A percentile compares a stretch with the other conserved stretches of the same genome.
Evolutionary conservation across 2,797 vertebrate genomes (phyloP).

Genomic region (Helarctos malayanus): DNA sequence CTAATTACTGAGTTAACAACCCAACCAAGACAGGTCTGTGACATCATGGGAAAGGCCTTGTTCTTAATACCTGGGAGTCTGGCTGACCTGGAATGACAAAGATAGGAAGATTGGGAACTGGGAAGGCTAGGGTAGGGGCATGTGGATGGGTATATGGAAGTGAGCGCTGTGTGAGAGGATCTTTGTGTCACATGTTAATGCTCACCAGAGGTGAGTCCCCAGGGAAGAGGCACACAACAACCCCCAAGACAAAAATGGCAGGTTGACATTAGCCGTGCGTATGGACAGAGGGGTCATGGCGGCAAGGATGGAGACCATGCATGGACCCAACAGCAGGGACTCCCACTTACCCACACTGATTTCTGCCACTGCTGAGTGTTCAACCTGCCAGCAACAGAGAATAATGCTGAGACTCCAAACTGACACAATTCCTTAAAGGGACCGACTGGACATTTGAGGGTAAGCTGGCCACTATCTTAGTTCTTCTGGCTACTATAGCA

Average conservation of each 20-base stretch:
- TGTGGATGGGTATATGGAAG: neutral
- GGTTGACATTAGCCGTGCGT: neutral
- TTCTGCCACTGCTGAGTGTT: neutral
- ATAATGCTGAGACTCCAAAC: neutral
- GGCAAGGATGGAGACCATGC: neutral
- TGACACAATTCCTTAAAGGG: neutral
- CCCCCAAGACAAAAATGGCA: neutral
- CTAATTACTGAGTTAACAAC: neutral
- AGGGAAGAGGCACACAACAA: neutral
- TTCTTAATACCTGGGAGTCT: neutral
- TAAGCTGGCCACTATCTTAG: neutral
- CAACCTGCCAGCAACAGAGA: neutral
- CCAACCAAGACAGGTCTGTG: neutral
- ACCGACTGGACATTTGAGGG: neutral
- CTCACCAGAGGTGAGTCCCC: neutral
- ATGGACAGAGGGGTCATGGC: neutral
- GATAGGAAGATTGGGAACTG: neutral
- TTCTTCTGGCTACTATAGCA: neutral
- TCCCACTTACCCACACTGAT: neutral
- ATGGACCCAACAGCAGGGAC: neutral
- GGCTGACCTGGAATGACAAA: neutral
- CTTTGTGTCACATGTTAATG: neutral
- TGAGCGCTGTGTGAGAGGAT: neutral
- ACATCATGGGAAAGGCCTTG: neutral
- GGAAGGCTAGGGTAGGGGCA: neutral